These are phyloP conservation scores for Globicephala melas DNA, from an alignment of 2,113 vertebrate genomes.

Conservation along the genomic window DNA sequence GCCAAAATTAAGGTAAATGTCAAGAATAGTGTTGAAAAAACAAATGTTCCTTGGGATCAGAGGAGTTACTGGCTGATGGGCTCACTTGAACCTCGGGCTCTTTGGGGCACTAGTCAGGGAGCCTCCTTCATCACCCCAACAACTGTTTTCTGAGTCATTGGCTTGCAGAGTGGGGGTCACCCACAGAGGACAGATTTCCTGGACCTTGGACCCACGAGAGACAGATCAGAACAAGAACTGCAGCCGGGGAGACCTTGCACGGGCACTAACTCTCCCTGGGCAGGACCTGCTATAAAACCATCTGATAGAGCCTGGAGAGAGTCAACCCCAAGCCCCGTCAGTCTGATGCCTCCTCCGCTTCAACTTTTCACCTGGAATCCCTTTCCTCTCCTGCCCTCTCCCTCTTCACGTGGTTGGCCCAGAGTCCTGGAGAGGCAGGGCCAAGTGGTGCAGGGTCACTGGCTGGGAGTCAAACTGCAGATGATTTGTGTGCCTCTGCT, in stretches of 20 bases:
- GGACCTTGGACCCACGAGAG: not conserved
- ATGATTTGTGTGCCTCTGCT: not conserved
- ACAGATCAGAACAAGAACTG: not conserved
- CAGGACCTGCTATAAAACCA: no score
- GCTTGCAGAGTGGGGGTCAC: not conserved
- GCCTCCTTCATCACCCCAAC: not conserved
- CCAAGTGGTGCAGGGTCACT: not conserved
- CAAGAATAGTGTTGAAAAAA: not conserved
- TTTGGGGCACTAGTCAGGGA: not conserved
- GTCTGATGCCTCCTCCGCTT: not conserved
- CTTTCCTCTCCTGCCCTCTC: not conserved
- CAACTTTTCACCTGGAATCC: not conserved
- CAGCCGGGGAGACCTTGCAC: no score
- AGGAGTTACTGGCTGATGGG: not conserved
- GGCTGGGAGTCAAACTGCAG: not conserved
- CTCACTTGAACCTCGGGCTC: not conserved
- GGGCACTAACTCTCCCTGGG: not conserved
- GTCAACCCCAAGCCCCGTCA: not conserved
- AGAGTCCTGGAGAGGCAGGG: not conserved
- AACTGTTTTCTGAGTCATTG: not conserved
- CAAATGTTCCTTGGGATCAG: not conserved
- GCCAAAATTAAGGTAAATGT: not conserved
- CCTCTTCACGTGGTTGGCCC: not conserved
- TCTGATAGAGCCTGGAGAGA: not conserved
- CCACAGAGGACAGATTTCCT: not conserved